Evolutionary conservation across 2,113 vertebrate species (phyloP).

Genomic region (Calyptommatus sinebrachiatus): DNA sequence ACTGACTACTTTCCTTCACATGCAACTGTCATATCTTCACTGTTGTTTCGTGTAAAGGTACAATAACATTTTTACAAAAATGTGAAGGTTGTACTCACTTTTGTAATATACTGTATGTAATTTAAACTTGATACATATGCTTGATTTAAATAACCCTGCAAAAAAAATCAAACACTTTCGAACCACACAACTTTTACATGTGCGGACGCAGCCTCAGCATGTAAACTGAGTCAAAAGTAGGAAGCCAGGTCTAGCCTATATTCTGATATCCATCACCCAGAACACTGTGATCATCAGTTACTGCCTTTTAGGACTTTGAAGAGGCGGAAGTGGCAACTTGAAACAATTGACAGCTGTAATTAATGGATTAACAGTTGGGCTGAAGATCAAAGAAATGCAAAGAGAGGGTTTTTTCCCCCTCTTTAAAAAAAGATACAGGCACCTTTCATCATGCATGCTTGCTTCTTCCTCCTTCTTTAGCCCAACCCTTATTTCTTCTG

Average conservation of each 20-base stretch:
- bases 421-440: not conserved
- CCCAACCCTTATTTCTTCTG: conserved; percentile 12
- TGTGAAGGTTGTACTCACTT: too few relatives aligned
- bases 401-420: not conserved
- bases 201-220: too few relatives aligned
- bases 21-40: too few relatives aligned
- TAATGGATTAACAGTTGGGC: conserved; percentile 15
- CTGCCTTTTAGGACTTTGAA: not conserved
- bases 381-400: not conserved
- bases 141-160: too few relatives aligned
- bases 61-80: too few relatives aligned
- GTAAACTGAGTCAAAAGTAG: not conserved
- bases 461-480: not conserved
- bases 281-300: not conserved
- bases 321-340: not conserved
- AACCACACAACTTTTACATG: too few relatives aligned
- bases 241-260: not conserved
- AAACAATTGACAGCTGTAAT: conserved; percentile 22
- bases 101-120: too few relatives aligned
- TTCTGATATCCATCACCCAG: not conserved
- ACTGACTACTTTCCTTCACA: too few relatives aligned
- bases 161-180: too few relatives aligned
- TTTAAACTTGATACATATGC: too few relatives aligned
- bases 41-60: too few relatives aligned
- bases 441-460: conserved; percentile 1